These are phyloP conservation scores for Anoura caudifer DNA, from an alignment of 2,113 vertebrate genomes.

Conservation along the genomic window DNA sequence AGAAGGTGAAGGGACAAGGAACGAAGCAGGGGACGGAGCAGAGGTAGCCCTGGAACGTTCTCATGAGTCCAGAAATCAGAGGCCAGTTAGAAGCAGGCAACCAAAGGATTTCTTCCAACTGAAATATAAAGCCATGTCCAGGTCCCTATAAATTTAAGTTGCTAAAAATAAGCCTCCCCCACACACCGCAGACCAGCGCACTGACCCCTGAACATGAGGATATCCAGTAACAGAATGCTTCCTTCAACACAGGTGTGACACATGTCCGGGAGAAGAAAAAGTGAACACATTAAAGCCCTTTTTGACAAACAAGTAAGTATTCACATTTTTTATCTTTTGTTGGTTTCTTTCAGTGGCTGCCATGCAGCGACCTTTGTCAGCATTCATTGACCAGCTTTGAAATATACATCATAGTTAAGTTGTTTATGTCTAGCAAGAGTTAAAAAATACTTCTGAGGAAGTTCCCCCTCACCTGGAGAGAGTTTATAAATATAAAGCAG, in stretches of 20 bases:
- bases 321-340: neutral
- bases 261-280: neutral
- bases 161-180: neutral
- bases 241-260: neutral
- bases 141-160: neutral
- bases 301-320: neutral
- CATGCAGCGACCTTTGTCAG: neutral
- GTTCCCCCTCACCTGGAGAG: neutral
- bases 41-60: neutral
- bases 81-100: neutral
- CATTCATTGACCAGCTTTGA: neutral
- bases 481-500: neutral
- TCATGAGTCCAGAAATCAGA: neutral
- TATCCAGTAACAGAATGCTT: neutral
- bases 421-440: neutral
- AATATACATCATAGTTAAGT: neutral
- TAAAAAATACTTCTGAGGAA: neutral
- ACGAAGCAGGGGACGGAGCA: too few species aligned
- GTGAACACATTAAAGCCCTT: neutral
- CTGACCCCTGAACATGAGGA: neutral
- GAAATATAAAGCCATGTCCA: neutral
- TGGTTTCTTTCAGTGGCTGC: neutral
- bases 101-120: neutral
- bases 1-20: neutral
- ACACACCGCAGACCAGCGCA: rapidly evolving